A percentile compares a stretch with the other conserved stretches of the same genome.
Evolutionary conservation across 2,888 invertebrate species (phyloP).

Genomic region (Drosophila kuntzei): DNA sequence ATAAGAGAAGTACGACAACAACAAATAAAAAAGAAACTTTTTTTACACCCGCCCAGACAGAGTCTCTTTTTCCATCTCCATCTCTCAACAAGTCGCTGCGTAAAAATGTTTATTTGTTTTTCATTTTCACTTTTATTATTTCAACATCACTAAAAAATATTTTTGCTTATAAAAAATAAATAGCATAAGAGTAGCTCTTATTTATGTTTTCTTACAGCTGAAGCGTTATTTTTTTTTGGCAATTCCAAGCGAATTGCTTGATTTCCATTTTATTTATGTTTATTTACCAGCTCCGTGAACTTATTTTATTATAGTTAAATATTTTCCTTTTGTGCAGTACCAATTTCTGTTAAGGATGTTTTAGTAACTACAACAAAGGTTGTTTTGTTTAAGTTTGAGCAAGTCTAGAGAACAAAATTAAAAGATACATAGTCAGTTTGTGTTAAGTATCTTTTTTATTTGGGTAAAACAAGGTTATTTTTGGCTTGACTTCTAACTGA

Average conservation of each 20-base stretch:
- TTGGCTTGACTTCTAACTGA: conserved; percentile 37
- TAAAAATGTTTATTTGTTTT: conserved; percentile 62
- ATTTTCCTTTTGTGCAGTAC: conserved; percentile 27
- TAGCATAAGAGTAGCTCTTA: conserved; percentile 32
- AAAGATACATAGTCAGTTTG: neutral
- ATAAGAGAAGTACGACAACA: neutral
- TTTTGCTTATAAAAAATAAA: conserved; percentile 25
- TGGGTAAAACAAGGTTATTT: conserved; percentile 37
- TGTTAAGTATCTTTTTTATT: conserved; percentile 23
- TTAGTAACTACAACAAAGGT: conserved; percentile 9
- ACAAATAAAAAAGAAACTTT: conserved; percentile 24
- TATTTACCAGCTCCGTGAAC: conserved; percentile 1
- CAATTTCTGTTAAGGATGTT: conserved; percentile 40
- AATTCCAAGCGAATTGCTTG: conserved; percentile 68
- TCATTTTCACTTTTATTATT: conserved; percentile 74
- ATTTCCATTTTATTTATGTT: conserved; percentile 70
- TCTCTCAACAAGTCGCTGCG: conserved; percentile 8
- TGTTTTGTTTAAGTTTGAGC: neutral
- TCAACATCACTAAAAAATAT: conserved; percentile 55
- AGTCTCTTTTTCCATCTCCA: neutral
- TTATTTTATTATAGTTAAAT: conserved; percentile 13
- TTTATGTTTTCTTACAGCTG: conserved; percentile 18
- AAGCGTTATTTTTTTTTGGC: conserved; percentile 32
- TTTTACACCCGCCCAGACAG: conserved; percentile 54
- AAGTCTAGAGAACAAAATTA: conserved; percentile 8